These are phyloP conservation scores for Drepana arcuata DNA, from an alignment of 1,140 invertebrate species.

Conservation along the genomic window DNA sequence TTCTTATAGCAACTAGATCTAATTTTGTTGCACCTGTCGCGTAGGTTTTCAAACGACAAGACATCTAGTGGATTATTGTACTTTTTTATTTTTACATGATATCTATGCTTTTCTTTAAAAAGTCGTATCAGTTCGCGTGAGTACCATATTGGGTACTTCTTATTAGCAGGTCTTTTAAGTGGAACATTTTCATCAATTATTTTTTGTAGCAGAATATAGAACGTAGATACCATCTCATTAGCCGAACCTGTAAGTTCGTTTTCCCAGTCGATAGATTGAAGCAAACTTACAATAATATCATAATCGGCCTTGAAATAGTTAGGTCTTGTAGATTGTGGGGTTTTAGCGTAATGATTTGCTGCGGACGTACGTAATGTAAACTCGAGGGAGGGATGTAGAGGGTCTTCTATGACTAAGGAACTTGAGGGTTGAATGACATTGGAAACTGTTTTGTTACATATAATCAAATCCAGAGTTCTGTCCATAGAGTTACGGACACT, in stretches of 20 bases:
- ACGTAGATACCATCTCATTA: slow-evolving; percentile 8
- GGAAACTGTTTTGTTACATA: slow-evolving; percentile 1
- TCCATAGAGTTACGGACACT: slow-evolving; percentile 5
- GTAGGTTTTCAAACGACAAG: slow-evolving; percentile 9
- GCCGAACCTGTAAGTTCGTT: slow-evolving; percentile 1
- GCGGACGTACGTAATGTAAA: not conserved
- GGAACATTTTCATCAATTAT: slow-evolving; percentile 11
- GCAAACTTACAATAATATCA: not conserved
- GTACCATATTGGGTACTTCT: slow-evolving; percentile 14
- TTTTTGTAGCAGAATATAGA: slow-evolving; percentile 11
- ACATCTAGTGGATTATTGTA: slow-evolving; percentile 10
- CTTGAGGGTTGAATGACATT: not conserved
- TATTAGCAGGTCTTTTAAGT: slow-evolving; percentile 6
- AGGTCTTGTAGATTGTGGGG: not conserved
- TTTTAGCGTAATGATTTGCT: not conserved
- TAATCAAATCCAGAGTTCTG: slow-evolving; percentile 9
- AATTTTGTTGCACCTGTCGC: slow-evolving; percentile 4
- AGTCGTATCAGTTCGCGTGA: slow-evolving; percentile 6
- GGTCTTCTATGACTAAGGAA: not conserved
- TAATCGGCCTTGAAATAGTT: not conserved
- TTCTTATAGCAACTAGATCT: slow-evolving; percentile 4
- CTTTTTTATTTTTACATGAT: slow-evolving; percentile 3
- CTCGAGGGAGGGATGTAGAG: slow-evolving; percentile 1
- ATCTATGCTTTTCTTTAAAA: slow-evolving; percentile 9
- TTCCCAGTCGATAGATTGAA: not conserved